phyloP scores from a whole-genome alignment of 37 sponge, comb jelly and placozoan genomes.

The Aphrocallistes beatrix region DNA sequence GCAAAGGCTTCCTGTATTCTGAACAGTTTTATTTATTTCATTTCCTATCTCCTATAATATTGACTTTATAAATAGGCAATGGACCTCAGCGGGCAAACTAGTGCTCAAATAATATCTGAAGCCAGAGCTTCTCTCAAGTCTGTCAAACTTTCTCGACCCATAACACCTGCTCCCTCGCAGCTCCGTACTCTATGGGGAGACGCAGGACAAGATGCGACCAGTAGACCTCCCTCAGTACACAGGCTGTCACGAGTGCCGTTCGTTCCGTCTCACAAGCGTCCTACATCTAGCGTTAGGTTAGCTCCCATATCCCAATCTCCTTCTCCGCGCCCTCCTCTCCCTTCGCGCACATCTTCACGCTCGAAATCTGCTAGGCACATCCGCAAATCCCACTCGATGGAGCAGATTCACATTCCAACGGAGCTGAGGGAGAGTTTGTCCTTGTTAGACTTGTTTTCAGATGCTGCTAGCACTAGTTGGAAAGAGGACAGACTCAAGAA shows the following conservation, averaged over 20 bases:
- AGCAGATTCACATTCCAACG: background rate
- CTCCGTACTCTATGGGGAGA: background rate
- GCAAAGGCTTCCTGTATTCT: too few species aligned
- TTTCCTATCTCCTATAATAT: too few species aligned
- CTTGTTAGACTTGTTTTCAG: background rate
- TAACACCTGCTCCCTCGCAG: background rate
- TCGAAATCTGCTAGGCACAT: background rate
- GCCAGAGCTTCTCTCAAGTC: slow-evolving; percentile 13
- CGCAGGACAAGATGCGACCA: background rate
- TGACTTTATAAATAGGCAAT: background rate
- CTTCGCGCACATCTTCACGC: background rate
- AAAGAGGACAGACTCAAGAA: slow-evolving; percentile 1
- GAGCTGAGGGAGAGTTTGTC: background rate
- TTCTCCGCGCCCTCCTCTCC: background rate
- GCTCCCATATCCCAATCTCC: background rate
- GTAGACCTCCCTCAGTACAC: background rate
- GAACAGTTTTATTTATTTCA: too few species aligned
- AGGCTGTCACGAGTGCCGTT: background rate
- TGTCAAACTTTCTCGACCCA: background rate
- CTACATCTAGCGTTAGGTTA: background rate
- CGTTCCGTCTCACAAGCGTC: background rate
- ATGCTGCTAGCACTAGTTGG: background rate
- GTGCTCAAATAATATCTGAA: slow-evolving; percentile 1
- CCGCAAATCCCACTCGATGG: background rate
- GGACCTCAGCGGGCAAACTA: background rate